Evolutionary conservation across 2,888 invertebrate genomes (phyloP).

Genomic region (Agapostemon virescens): DNA sequence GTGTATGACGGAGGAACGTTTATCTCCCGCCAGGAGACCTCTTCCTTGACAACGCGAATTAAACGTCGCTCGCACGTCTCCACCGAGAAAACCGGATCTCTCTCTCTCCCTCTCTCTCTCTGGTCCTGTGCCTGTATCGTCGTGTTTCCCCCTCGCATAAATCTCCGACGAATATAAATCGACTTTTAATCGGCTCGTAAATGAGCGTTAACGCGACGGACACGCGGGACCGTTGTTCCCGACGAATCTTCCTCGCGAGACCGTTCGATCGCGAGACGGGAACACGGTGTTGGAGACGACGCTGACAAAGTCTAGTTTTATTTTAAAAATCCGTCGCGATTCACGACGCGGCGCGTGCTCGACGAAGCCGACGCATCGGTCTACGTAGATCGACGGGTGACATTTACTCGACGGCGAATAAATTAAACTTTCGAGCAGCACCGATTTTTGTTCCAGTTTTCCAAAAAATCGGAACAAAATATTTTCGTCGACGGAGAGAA

Average conservation of each 20-base stretch:
- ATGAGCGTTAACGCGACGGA: constrained; percentile 33
- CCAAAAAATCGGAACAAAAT: too few relatives aligned
- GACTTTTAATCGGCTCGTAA: constrained; percentile 44
- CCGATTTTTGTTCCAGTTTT: background rate
- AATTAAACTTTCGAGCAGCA: background rate
- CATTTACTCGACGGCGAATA: too few relatives aligned
- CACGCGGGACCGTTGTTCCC: constrained; percentile 26
- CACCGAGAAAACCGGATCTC: constrained; percentile 32
- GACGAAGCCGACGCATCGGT: too few relatives aligned
- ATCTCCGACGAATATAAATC: constrained; percentile 44
- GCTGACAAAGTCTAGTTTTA: too few relatives aligned
- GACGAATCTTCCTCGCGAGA: background rate
- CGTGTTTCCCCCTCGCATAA: constrained; percentile 34
- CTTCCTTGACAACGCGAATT: constrained; percentile 55
- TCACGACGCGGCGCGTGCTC: too few relatives aligned
- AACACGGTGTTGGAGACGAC: too few relatives aligned
- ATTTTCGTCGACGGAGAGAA: background rate
- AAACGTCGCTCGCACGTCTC: constrained; percentile 55
- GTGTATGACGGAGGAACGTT: constrained; percentile 32
- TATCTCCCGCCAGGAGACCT: constrained; percentile 42
- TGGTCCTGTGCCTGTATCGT: constrained; percentile 6
- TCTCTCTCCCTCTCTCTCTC: background rate
- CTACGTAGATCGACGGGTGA: too few relatives aligned
- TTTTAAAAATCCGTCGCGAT: too few relatives aligned
- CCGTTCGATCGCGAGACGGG: background rate